These are phyloP conservation scores for Nyleta sp. DNA, from an alignment of 2,888 invertebrate genomes.

Conservation along the genomic window DNA sequence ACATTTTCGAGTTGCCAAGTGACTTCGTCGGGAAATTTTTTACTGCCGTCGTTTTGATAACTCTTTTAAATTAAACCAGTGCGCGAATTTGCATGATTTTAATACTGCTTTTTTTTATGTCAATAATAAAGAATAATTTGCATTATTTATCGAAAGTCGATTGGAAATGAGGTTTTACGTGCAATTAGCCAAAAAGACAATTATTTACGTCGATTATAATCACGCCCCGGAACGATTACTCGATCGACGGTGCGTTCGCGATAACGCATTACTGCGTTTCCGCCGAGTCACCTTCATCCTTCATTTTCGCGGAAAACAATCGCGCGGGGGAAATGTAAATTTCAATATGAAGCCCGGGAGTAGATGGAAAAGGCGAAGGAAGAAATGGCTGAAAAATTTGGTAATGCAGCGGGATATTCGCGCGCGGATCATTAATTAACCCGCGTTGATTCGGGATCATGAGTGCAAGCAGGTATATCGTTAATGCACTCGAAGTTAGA, in stretches of 20 bases:
- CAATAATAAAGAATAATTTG: too few relatives aligned
- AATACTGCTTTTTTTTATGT: too few relatives aligned
- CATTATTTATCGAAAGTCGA: too few relatives aligned
- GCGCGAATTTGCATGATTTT: too few relatives aligned
- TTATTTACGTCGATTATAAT: not conserved
- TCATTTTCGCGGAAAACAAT: constrained; percentile 21
- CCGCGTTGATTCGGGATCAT: not conserved
- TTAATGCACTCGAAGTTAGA: constrained; percentile 16
- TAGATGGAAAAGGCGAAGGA: too few relatives aligned
- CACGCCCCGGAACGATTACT: not conserved
- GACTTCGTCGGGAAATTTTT: too few relatives aligned
- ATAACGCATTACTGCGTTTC: constrained; percentile 13
- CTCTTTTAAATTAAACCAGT: too few relatives aligned
- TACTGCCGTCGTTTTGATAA: too few relatives aligned
- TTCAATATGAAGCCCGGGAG: not conserved
- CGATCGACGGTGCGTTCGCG: not conserved
- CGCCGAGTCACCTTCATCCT: constrained; percentile 21
- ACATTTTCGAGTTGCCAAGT: not conserved
- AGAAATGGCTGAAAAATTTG: not conserved
- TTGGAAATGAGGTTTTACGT: too few relatives aligned
- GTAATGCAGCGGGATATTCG: constrained; percentile 2
- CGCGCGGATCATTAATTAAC: constrained; percentile 16
- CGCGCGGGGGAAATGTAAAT: not conserved
- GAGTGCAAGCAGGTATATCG: not conserved
- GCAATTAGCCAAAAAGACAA: too few relatives aligned